Evolutionary conservation across 2,797 vertebrate genomes (phyloP).

Genomic region (Sebastes goodei): DNA sequence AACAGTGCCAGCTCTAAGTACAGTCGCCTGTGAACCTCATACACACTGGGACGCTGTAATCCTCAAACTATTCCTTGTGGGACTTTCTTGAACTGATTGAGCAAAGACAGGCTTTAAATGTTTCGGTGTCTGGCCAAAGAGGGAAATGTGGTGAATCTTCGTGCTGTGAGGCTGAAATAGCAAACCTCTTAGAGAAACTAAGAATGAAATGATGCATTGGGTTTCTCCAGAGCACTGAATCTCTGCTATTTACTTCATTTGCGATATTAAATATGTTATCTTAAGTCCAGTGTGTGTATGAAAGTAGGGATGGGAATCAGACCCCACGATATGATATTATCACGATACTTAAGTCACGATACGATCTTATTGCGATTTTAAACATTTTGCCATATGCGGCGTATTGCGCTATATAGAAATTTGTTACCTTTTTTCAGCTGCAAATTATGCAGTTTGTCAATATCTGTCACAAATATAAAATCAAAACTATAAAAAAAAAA

Average conservation of each 20-base stretch:
- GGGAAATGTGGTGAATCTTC: conserved; percentile 18
- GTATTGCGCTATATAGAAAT: background rate
- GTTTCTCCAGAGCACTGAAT: background rate
- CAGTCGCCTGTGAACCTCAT: background rate
- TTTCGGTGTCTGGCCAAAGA: conserved; percentile 20
- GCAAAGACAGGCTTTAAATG: conserved; percentile 32
- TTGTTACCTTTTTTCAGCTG: background rate
- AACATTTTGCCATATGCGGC: too few species aligned
- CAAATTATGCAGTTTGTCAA: background rate
- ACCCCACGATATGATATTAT: too few species aligned
- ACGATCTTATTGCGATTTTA: too few species aligned
- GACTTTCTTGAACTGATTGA: conserved; percentile 14
- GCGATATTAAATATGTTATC: conserved; percentile 21
- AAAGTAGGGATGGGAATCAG: background rate
- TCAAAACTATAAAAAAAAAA: background rate
- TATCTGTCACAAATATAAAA: background rate
- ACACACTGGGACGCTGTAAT: background rate
- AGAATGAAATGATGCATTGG: conserved; percentile 21
- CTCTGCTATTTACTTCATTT: background rate
- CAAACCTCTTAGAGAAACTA: conserved; percentile 9
- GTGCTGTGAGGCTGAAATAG: conserved; percentile 39
- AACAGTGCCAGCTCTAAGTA: background rate
- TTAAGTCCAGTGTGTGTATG: background rate
- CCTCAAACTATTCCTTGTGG: conserved; percentile 18
- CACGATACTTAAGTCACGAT: too few species aligned